phyloP scores from a whole-genome alignment of 2,113 vertebrate species.

The Echinops telfairi region DNA sequence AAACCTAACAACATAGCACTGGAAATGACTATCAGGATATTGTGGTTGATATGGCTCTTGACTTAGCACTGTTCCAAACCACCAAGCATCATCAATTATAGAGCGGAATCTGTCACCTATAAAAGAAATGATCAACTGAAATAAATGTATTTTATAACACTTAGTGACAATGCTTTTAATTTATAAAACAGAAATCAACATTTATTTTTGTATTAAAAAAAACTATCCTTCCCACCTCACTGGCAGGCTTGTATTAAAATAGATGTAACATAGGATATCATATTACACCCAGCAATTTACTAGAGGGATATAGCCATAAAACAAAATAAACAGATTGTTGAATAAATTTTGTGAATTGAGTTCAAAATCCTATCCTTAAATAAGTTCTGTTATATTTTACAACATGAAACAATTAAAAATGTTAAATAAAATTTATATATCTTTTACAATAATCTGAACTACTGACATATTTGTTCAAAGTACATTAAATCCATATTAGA shows the following conservation, averaged over 20 bases:
- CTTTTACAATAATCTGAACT: not conserved
- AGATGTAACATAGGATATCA: not conserved
- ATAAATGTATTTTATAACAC: constrained; percentile 12
- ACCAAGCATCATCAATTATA: constrained; percentile 99
- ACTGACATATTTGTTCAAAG: not conserved
- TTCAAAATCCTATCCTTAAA: not conserved
- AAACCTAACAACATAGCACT: constrained; percentile 98
- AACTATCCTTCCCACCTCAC: not conserved
- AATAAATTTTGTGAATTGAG: not conserved
- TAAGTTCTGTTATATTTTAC: not conserved
- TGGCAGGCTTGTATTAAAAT: not conserved
- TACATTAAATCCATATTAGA: not conserved
- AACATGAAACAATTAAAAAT: not conserved
- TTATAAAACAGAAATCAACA: constrained; percentile 46
- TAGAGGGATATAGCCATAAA: not conserved
- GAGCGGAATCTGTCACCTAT: constrained; percentile 96
- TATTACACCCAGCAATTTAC: too few species aligned
- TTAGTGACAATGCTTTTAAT: not conserved
- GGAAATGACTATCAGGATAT: constrained; percentile 98
- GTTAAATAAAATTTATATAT: not conserved
- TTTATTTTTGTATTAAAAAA: constrained; percentile 6
- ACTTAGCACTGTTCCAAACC: constrained; percentile 97
- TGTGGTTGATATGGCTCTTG: constrained; percentile 96
- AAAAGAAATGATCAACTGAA: constrained; percentile 63
- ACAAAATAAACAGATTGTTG: not conserved